Percentiles rank a stretch among this genome's conserved stretches.
Conservation (phyloP, 2,113 vertebrate genomes). For the Melanerpes formicivorus region DNA sequence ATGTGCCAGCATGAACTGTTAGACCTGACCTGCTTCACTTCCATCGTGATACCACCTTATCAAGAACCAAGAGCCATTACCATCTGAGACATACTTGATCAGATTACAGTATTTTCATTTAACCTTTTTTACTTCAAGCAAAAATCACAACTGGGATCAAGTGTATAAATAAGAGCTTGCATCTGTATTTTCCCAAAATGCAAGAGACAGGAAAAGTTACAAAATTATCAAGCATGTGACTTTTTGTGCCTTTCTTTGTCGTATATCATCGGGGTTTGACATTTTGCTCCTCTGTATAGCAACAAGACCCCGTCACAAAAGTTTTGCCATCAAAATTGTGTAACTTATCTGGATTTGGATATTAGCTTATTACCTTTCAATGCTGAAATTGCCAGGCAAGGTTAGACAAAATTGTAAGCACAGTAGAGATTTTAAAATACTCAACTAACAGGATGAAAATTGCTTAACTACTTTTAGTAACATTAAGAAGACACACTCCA, state of each 20-base stretch:
- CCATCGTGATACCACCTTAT: not conserved
- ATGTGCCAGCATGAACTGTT: not conserved
- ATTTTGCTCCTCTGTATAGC: not conserved
- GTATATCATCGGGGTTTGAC: not conserved
- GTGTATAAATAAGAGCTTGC: not conserved
- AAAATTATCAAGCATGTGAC: not conserved
- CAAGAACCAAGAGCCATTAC: not conserved
- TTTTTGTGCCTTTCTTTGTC: not conserved
- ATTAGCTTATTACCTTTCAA: not conserved
- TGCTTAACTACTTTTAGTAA: not conserved
- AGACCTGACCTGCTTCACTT: not conserved
- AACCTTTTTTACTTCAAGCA: not conserved
- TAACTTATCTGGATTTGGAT: not conserved
- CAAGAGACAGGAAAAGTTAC: not conserved
- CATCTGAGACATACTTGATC: not conserved
- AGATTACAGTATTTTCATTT: not conserved
- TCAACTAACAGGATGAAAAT: not conserved
- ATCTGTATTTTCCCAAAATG: not conserved
- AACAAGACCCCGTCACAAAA: not conserved
- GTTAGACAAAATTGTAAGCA: not conserved
- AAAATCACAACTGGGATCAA: not conserved
- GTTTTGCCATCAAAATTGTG: not conserved
- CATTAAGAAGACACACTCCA: not conserved
- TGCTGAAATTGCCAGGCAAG: not conserved
- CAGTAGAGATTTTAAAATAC: not conserved